phyloP scores from a whole-genome alignment of 2,797 vertebrate genomes.

The Muscicapa striata region DNA sequence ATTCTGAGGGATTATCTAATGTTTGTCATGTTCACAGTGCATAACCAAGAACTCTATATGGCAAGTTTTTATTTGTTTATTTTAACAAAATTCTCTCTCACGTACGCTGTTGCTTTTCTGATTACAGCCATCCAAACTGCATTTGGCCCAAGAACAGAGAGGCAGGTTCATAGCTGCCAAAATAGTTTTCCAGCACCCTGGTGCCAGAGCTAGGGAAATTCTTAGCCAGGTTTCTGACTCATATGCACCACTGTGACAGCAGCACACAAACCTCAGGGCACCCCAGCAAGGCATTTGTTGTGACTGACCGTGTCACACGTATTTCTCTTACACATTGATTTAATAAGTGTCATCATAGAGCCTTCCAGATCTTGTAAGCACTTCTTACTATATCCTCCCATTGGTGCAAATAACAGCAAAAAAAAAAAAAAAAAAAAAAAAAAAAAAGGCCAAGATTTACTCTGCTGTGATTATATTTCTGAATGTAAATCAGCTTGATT shows the following conservation, averaged over 20 bases:
- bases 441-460: neutral
- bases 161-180: neutral
- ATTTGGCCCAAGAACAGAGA: slow-evolving; percentile 4
- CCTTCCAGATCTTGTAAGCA: neutral
- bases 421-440: no score
- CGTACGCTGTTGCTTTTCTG: neutral
- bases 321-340: neutral
- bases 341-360: neutral
- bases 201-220: slow-evolving; percentile 3
- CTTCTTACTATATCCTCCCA: neutral
- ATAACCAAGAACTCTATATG: neutral
- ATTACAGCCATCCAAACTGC: neutral
- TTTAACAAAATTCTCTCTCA: neutral
- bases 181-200: neutral
- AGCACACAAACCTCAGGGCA: neutral
- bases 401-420: neutral
- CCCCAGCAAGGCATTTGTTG: neutral
- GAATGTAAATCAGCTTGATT: slow-evolving; percentile 15
- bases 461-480: neutral
- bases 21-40: slow-evolving; percentile 9
- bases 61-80: neutral
- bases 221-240: slow-evolving; percentile 18
- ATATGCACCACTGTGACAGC: neutral
- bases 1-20: slow-evolving; percentile 42
- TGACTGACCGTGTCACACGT: neutral